Evolutionary conservation across 2,797 vertebrate species (phyloP).

Genomic region (Meriones psammophilus): DNA sequence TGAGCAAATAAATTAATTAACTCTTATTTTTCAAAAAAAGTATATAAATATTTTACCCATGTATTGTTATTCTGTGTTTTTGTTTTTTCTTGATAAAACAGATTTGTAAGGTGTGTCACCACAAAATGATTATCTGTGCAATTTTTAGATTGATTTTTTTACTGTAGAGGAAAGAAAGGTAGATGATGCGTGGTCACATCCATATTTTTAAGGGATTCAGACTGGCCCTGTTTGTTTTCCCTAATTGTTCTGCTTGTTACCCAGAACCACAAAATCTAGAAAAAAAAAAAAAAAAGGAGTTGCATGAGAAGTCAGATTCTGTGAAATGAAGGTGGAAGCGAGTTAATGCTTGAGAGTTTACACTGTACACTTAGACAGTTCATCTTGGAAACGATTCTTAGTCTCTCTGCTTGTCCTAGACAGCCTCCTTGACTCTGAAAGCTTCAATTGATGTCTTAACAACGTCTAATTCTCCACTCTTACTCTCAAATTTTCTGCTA

Average conservation of each 20-base stretch:
- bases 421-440: neutral
- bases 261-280: neutral
- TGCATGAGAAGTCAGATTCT: neutral
- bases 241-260: neutral
- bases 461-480: neutral
- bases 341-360: neutral
- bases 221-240: neutral
- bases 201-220: neutral
- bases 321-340: neutral
- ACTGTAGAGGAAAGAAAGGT: neutral
- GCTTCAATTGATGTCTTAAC: neutral
- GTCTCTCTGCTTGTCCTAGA: neutral
- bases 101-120: neutral
- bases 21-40: neutral
- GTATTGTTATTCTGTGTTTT: slow-evolving; percentile 42
- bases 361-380: neutral
- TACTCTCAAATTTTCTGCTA: neutral
- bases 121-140: neutral
- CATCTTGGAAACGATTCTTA: neutral
- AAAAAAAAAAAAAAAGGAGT: too few species aligned
- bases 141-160: neutral
- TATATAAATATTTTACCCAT: neutral
- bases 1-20: neutral
- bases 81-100: neutral
- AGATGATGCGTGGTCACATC: too few species aligned